Percentiles rank a stretch among this genome's conserved stretches.
Evolutionary conservation across 2,888 invertebrate species (phyloP).

Genomic region (Ophioninae sp.): DNA sequence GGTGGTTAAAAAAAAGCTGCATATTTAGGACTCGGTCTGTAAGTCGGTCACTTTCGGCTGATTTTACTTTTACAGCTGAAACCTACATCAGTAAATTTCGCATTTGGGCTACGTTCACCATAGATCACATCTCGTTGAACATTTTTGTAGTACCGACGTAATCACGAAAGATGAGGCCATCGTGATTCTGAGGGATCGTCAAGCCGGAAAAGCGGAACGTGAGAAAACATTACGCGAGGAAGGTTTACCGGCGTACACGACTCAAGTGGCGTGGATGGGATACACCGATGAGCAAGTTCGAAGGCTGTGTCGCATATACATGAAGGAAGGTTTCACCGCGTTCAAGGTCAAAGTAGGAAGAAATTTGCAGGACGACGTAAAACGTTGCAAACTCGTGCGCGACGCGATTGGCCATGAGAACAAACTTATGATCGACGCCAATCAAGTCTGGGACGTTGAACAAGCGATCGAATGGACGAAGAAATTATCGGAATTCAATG

Average conservation of each 20-base stretch:
- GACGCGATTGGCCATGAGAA: slow-evolving; percentile 89
- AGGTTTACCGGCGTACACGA: slow-evolving; percentile 94
- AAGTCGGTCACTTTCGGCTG: no score
- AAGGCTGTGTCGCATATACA: slow-evolving; percentile 87
- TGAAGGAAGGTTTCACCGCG: slow-evolving; percentile 88
- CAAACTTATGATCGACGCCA: slow-evolving; percentile 93
- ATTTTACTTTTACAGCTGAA: neutral
- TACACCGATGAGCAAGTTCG: slow-evolving; percentile 90
- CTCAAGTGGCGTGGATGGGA: slow-evolving; percentile 94
- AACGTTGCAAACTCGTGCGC: slow-evolving; percentile 88
- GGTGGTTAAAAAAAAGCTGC: neutral
- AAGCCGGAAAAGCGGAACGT: slow-evolving; percentile 84
- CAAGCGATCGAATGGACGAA: slow-evolving; percentile 94
- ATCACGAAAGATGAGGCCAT: slow-evolving; percentile 92
- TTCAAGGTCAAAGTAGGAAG: slow-evolving; percentile 96
- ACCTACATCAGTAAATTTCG: neutral
- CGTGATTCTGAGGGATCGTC: slow-evolving; percentile 84
- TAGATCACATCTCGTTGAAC: neutral
- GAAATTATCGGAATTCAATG: slow-evolving; percentile 87
- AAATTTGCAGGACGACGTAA: slow-evolving; percentile 88
- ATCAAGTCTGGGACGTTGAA: slow-evolving; percentile 93
- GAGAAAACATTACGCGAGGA: slow-evolving; percentile 84
- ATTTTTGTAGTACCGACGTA: slow-evolving; percentile 87
- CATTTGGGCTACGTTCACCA: neutral
- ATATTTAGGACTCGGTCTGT: no score